phyloP scores from a whole-genome alignment of 2,113 vertebrate genomes.

The Atractosteus spatula region DNA sequence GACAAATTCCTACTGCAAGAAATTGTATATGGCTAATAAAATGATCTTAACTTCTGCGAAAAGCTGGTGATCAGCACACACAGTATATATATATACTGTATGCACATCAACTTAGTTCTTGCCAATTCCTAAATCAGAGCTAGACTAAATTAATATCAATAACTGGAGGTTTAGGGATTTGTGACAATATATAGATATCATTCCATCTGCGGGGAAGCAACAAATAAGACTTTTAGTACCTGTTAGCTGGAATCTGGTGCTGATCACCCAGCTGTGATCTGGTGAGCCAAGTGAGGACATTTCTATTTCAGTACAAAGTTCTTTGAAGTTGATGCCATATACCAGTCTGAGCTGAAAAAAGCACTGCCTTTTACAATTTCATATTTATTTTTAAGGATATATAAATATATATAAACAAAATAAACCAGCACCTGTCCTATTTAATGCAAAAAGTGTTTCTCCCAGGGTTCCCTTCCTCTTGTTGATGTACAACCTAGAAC shows the following conservation, averaged over 20 bases:
- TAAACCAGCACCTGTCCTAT: no score
- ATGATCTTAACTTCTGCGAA: no score
- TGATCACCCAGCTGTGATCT: neutral
- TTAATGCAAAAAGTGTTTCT: no score
- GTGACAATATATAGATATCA: neutral
- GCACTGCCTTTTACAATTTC: conserved; percentile 15
- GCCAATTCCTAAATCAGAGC: neutral
- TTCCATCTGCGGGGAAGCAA: neutral
- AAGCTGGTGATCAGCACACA: no score
- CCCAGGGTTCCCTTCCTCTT: no score
- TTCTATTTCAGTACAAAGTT: neutral
- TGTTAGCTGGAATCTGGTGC: neutral
- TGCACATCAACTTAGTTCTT: neutral
- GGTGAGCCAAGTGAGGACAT: neutral
- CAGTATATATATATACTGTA: neutral
- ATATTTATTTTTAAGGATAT: neutral
- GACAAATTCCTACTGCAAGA: no score
- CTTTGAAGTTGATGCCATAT: conserved; percentile 8
- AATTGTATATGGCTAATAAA: no score
- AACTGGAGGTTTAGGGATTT: neutral
- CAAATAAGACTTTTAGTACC: neutral
- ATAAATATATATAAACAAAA: no score
- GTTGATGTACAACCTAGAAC: no score
- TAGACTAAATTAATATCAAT: neutral
- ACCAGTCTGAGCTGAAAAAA: conserved; percentile 21